Conservation (phyloP, 2,797 vertebrate species). For the Macrochelys suwanniensis region DNA sequence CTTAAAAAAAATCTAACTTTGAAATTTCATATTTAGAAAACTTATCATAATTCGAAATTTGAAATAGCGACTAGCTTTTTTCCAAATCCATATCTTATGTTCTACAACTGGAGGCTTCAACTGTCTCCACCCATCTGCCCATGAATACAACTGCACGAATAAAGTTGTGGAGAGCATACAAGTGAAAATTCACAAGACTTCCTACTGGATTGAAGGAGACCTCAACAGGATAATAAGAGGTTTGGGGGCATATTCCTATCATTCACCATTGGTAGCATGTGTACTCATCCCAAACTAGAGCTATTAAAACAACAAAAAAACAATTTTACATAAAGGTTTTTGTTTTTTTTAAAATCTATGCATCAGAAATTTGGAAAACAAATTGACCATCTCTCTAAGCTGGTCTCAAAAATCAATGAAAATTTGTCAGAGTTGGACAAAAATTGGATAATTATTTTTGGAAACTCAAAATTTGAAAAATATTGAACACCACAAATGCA, state of each 20-base stretch:
- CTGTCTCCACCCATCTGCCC: neutral
- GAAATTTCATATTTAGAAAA: neutral
- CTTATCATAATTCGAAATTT: neutral
- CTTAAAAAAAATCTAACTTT: no score
- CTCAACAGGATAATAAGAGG: conserved; percentile 34
- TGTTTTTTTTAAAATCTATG: neutral
- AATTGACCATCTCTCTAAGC: neutral
- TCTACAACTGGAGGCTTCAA: neutral
- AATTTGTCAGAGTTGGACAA: neutral
- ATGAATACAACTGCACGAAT: neutral
- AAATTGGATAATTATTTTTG: neutral
- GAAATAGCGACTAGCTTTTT: neutral
- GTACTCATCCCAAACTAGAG: neutral
- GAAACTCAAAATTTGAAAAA: neutral
- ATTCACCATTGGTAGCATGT: neutral
- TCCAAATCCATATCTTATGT: neutral
- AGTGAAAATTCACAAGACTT: conserved; percentile 10
- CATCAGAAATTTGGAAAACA: neutral
- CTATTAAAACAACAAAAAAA: neutral
- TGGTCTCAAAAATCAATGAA: neutral
- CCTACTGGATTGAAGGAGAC: conserved; percentile 53
- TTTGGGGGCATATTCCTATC: neutral
- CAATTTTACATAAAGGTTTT: neutral
- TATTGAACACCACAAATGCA: neutral
- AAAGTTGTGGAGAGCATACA: neutral